Evolutionary conservation across 1,140 invertebrate species (phyloP), one percentile per base, ranked within the genome.

Genomic region (Drosophila cardini): DNA sequence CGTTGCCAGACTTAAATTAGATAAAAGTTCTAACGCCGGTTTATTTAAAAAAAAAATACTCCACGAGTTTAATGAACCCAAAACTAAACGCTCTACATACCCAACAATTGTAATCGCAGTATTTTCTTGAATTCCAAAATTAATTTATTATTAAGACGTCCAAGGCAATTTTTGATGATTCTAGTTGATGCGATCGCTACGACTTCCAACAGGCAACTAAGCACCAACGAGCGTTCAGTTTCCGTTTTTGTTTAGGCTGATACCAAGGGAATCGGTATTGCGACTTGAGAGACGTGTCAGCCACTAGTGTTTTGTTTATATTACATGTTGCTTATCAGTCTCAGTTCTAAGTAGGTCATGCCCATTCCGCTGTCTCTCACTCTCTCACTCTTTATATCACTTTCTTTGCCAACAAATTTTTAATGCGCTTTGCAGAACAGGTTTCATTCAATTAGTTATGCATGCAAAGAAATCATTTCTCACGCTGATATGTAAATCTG

Each of bases 171-270:
- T 30, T 42, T 13, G 56, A 13, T 40, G 13, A 38, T 21, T 9
- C 5, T 46, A 30, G 48, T 38, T 38, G 64, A 68, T 73, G 72
- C 67, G 84, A 73, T 55, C 79, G 71, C 84, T 72, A 67, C 69
- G 79, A 67, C 52, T 60, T 68, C 55, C 64, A 83, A 72, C 58
- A 34, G 64, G 48, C 62, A 83, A 87, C 79, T 87, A 77, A 87
- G 16, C 68, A 69, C 40, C 38, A 34, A 38, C 48, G 46, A 21
- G 32, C 38, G 36, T 76, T 69, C 9, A 38, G 79, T 74, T 82
- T 83, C 83, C 83, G 83, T 63, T 86, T 82, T 76, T 79, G 78
- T 71, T 79, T 73, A 79, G 76, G 11, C 50, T 45, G 57, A 69
- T 74, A 74, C 69, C 45, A 70, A 11, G 34, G 45, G 52, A 55